Conservation (phyloP, 2,113 vertebrate genomes). For the Rhagologus leucostigma region DNA sequence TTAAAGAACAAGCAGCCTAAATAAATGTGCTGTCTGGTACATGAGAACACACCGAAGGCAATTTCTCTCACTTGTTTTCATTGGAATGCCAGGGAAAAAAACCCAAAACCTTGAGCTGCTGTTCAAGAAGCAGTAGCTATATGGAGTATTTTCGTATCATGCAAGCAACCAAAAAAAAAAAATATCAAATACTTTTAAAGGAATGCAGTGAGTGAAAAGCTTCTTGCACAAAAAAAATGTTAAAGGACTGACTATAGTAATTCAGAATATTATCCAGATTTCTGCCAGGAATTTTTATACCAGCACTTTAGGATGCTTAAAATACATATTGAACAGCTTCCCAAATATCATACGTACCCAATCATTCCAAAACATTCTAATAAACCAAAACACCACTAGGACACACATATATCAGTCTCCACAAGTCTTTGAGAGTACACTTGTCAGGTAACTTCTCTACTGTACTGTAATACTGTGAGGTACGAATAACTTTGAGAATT, state of each 20-base stretch:
- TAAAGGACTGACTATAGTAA: background rate
- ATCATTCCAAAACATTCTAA: background rate
- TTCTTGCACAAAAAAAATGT: background rate
- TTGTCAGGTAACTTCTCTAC: background rate
- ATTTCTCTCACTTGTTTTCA: slow-evolving; percentile 42
- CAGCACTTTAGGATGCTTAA: background rate
- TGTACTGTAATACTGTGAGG: background rate
- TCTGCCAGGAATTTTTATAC: background rate
- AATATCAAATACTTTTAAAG: slow-evolving; percentile 47
- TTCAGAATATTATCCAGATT: background rate
- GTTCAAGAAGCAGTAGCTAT: background rate
- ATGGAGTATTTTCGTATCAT: slow-evolving; percentile 45
- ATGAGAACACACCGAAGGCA: slow-evolving; percentile 24
- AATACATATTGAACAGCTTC: background rate
- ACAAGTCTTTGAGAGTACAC: background rate
- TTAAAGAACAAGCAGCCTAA: slow-evolving; percentile 19
- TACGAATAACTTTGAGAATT: background rate
- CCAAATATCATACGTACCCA: background rate
- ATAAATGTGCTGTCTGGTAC: background rate
- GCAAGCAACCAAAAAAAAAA: slow-evolving; percentile 24
- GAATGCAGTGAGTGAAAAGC: background rate
- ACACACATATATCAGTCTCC: background rate
- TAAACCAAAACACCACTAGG: background rate
- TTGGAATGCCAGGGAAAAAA: background rate
- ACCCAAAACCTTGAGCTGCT: background rate